These are phyloP conservation scores for Bombyx huttoni DNA, from an alignment of 2,888 invertebrate genomes.

Conservation along the genomic window DNA sequence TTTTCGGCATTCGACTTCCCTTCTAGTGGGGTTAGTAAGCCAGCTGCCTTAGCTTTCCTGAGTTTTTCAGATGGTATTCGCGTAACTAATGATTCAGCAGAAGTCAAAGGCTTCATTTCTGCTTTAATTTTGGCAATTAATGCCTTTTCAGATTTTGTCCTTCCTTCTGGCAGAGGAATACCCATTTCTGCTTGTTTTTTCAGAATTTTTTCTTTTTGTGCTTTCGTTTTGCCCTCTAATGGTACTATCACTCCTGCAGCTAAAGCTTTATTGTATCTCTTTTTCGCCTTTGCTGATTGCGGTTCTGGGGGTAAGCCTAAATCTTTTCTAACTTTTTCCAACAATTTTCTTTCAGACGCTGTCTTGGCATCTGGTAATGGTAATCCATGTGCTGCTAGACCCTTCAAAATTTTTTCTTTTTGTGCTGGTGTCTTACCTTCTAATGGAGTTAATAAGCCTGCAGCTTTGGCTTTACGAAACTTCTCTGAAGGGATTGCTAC, in stretches of 20 bases:
- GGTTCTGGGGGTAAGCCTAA: slow-evolving; percentile 16
- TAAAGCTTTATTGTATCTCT: slow-evolving; percentile 13
- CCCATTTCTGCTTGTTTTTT: slow-evolving; percentile 14
- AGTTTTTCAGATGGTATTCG: slow-evolving; percentile 11
- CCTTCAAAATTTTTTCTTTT: slow-evolving; percentile 18
- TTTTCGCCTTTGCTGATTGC: slow-evolving; percentile 10
- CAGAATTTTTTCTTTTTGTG: slow-evolving; percentile 21
- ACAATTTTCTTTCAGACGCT: slow-evolving; percentile 12
- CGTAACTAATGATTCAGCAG: slow-evolving; percentile 8
- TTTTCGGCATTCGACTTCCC: slow-evolving; percentile 15
- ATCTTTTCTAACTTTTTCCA: slow-evolving; percentile 14
- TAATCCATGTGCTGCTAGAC: slow-evolving; percentile 11
- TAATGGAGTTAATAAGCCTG: slow-evolving; percentile 13
- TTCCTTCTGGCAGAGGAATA: slow-evolving; percentile 21
- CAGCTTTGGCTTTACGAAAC: slow-evolving; percentile 16
- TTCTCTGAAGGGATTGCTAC: slow-evolving; percentile 12
- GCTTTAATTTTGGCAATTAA: slow-evolving; percentile 9
- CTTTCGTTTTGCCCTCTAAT: slow-evolving; percentile 16
- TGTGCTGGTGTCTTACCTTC: slow-evolving; percentile 15
- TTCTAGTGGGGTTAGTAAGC: slow-evolving; percentile 12
- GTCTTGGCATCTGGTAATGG: slow-evolving; percentile 12
- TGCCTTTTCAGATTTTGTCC: slow-evolving; percentile 17
- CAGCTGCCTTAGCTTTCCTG: slow-evolving; percentile 13
- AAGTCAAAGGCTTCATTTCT: slow-evolving; percentile 11
- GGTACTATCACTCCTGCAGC: slow-evolving; percentile 21